Conservation (phyloP, 1,140 invertebrate genomes). For the Agrilus planipennis region DNA sequence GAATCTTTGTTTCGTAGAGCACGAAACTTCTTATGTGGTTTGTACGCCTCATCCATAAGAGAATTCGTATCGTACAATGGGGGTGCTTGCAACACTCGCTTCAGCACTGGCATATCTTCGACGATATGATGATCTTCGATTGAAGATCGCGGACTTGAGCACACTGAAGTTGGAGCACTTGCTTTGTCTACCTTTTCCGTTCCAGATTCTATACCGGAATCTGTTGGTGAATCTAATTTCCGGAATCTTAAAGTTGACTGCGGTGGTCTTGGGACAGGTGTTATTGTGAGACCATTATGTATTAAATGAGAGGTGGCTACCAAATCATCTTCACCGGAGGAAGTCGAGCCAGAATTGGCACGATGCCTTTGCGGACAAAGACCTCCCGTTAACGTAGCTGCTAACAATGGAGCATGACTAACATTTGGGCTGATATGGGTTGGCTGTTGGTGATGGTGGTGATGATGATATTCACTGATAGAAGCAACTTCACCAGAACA, state of each 20-base stretch:
- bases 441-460: constrained; percentile 25
- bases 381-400: constrained; percentile 61
- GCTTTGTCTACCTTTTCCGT: constrained; percentile 72
- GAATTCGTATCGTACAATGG: constrained; percentile 79
- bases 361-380: constrained; percentile 52
- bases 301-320: constrained; percentile 52
- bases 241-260: constrained; percentile 44
- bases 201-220: constrained; percentile 87
- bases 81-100: constrained; percentile 81
- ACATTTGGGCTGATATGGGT: constrained; percentile 38
- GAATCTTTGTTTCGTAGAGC: constrained; percentile 65
- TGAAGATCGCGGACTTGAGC: constrained; percentile 74
- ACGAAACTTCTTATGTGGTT: constrained; percentile 89
- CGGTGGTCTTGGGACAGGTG: constrained; percentile 42
- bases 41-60: constrained; percentile 88
- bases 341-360: constrained; percentile 62
- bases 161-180: constrained; percentile 62
- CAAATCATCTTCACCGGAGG: constrained; percentile 64
- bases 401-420: constrained; percentile 55
- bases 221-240: constrained; percentile 78
- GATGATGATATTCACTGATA: constrained; percentile 48
- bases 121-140: constrained; percentile 67
- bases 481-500: constrained; percentile 50
- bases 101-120: constrained; percentile 88
- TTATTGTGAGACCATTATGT: constrained; percentile 52